Conservation (phyloP, 2,113 vertebrate genomes). For the Erpornis zantholeuca region DNA sequence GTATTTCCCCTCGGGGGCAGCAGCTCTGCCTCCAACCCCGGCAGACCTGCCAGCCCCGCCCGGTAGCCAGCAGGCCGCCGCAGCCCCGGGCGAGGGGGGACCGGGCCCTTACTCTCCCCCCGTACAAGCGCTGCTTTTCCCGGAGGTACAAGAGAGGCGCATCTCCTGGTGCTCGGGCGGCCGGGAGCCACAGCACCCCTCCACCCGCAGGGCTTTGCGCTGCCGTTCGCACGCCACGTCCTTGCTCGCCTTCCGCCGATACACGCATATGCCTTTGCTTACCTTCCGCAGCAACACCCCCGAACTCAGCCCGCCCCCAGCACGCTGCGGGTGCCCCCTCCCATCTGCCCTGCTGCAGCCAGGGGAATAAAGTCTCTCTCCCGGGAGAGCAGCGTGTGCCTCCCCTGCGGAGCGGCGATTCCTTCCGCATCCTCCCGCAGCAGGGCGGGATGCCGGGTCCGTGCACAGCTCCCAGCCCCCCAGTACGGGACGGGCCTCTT, state of each 20-base stretch:
- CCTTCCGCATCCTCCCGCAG: neutral
- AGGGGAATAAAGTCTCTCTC: too few relatives aligned
- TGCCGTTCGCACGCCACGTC: neutral
- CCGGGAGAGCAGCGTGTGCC: neutral
- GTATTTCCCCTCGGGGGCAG: neutral
- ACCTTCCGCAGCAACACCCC: neutral
- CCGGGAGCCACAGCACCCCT: neutral
- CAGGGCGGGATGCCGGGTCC: neutral
- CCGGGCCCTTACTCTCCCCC: neutral
- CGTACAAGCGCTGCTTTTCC: neutral
- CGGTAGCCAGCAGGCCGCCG: neutral
- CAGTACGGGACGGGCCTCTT: accelerated
- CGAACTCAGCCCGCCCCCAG: neutral
- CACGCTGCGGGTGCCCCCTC: neutral
- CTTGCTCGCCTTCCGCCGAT: neutral
- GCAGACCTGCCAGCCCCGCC: neutral
- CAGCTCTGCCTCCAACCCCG: neutral
- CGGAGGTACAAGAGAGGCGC: neutral
- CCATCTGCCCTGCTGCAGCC: neutral
- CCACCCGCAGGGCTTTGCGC: neutral
- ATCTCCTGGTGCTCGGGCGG: neutral
- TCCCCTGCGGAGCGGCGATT: too few relatives aligned
- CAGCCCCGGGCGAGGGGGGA: neutral
- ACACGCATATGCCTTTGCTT: accelerated
- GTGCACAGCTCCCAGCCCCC: neutral